Base-by-base conservation (phyloP, 2,888 invertebrate species). In the Adela reaumurella region DNA sequence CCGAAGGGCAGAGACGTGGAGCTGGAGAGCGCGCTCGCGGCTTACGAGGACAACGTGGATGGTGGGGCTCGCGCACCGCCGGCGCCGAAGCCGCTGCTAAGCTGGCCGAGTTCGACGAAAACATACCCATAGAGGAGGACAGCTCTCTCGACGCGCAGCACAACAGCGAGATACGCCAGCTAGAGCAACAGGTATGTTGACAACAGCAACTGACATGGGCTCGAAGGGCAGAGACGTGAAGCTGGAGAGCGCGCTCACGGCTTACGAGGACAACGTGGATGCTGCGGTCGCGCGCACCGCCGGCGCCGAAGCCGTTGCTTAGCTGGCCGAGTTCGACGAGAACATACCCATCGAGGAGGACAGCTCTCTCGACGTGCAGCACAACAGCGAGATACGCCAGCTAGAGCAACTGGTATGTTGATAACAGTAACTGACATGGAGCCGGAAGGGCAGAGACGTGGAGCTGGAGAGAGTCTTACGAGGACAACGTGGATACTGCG, bases 241-340 rank as follows among this genome's bases (percentile, higher is more conserved):
- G 78, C 82, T 91, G 52, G 94, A 93, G 74, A 83, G 76, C 57
- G 96, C 95, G 45, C 80, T 97, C 53, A 92, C 94, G 19, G 90
- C 92, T 47, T 95, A 92, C 46, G 97, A 97, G 73, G 97, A 97
- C 71, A 97, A 95, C 65, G 90, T 90, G 50, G 97, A 97, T 76
- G 95, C 94, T 17, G 87, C 89, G 57, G 97, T 97, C 8, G 94
- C 95, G 1, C 85, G 84, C 88, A 1, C 95, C 95, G 3, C 90
- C 91, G 59, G 94, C 92, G 24, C 24, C 24, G 5, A 6, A 4
- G 4, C 24, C 4, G 8, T 24, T 24, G 8, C 8, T 24, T 24
- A 94, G 69, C 82, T 96, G 55, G 95, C 93, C 1, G 97, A 97
- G 76, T 97, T 97, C 76, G 97, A 97, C 76, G 97, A 97, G 74